Base-by-base conservation (phyloP, 2,113 vertebrate species). In the Gambusia holbrooki region DNA sequence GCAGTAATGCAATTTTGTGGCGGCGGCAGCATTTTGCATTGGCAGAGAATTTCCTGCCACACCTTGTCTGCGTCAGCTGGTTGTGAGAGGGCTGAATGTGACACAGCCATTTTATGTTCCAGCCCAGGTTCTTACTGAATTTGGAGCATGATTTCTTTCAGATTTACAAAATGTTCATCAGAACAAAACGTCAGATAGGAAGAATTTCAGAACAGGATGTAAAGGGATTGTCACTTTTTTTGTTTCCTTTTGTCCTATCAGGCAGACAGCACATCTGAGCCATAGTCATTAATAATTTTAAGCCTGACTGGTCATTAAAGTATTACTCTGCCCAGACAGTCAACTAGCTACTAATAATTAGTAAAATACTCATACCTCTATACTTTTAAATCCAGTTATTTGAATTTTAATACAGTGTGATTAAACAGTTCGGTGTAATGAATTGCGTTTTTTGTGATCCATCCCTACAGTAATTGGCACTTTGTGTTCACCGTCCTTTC, bases 61-160 rank as follows among this genome's bases (percentile, higher is more conserved):
- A 14, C 8, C 3, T 32, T 65, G 72, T 77, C 69, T 66, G 29
- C 19, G 28, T 33, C 62, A n/a, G 58, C 70, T 65, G 2, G 4
- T 51, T 74, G 65, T n/a, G 66, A 71, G 37, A 81, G 29, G 32
- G 67, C 25, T 78, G 71, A 72, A 66, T 67, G 58, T 32, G 78
- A 32, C 79, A 80, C 33, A 66, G 83, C 74, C 63, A 70, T 80
- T 73, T 66, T 32, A 81, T 83, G 66, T 76, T 32, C n/a, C 25
- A 66, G 62, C 35, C 10, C 0, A 27, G 1, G 30, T 60, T 51
- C n/a, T 71, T 6, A 25, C 7, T 48, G 66, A 69, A 2, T 25
- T 14, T 27, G 58, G 37, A 25, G 25, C 48, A 30, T 66, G 28
- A 58, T 62, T 14, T 65, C 3, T 63, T n/a, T 4, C 67, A 54